A percentile compares a stretch with the other conserved stretches of the same genome.
These are phyloP conservation scores for Orthosia gracilis DNA, from an alignment of 2,888 invertebrate species.

Conservation along the genomic window DNA sequence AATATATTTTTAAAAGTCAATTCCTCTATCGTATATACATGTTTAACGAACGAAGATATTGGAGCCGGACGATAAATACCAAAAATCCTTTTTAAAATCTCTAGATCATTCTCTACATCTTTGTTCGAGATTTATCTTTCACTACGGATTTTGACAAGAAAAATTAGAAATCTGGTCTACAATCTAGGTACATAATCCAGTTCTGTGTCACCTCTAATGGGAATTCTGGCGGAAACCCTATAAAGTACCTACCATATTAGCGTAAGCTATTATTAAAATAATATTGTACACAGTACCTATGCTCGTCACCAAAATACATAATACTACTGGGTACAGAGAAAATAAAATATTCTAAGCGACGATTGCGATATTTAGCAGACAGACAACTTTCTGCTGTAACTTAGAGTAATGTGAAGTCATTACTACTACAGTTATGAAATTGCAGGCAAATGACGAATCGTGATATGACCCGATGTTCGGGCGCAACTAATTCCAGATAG, in stretches of 20 bases:
- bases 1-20: constrained; percentile 38
- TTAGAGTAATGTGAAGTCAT: constrained; percentile 11
- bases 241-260: not conserved
- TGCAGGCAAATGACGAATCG: constrained; percentile 26
- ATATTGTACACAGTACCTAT: not conserved
- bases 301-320: not conserved
- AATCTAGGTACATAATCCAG: not conserved
- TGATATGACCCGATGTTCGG: constrained; percentile 13
- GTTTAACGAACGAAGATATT: not conserved
- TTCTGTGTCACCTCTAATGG: not conserved
- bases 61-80: rapidly evolving
- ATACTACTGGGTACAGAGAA: not conserved
- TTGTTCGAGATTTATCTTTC: not conserved
- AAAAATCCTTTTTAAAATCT: not conserved
- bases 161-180: not conserved
- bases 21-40: constrained; percentile 5
- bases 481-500: constrained; percentile 32
- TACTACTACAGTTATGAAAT: constrained; percentile 33
- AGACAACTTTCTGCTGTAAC: constrained; percentile 8
- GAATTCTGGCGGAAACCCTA: not conserved
- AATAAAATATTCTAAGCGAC: not conserved
- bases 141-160: not conserved
- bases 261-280: not conserved
- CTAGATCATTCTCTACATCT: too few species aligned
- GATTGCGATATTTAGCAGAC: not conserved